These are phyloP conservation scores for Hoplias malabaricus DNA, from an alignment of 2,113 vertebrate genomes.

Conservation along the genomic window DNA sequence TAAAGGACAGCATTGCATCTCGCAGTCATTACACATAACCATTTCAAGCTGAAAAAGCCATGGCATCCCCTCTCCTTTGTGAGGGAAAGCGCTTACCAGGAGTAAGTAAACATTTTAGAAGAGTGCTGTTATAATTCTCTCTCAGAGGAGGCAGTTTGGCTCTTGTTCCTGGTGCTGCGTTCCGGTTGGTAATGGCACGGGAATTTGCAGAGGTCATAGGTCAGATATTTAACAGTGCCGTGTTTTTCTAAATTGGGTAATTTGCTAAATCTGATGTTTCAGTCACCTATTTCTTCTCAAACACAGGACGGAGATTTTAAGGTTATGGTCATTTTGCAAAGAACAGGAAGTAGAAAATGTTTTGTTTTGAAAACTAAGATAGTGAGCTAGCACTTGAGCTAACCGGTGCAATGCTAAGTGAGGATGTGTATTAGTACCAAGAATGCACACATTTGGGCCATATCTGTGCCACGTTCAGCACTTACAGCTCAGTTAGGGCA, in stretches of 20 bases:
- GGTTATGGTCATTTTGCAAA: too few species aligned
- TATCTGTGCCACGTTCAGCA: too few species aligned
- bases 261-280: background rate
- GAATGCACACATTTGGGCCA: too few species aligned
- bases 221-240: slow-evolving; percentile 46
- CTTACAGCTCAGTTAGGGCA: too few species aligned
- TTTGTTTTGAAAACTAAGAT: too few species aligned
- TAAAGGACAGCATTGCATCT: background rate
- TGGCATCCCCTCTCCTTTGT: background rate
- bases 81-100: background rate
- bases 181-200: slow-evolving; percentile 39
- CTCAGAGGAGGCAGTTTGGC: slow-evolving; percentile 45
- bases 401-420: too few species aligned
- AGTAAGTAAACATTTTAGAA: slow-evolving; percentile 17
- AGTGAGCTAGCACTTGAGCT: too few species aligned
- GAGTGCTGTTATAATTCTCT: slow-evolving; percentile 45
- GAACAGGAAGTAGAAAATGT: too few species aligned
- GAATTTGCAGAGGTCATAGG: slow-evolving; percentile 56
- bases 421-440: too few species aligned
- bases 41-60: background rate
- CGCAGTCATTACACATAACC: too few species aligned
- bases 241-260: slow-evolving; percentile 24
- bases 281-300: background rate
- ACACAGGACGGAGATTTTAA: background rate
- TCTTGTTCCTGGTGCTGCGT: slow-evolving; percentile 42